Percentiles rank a stretch among this genome's conserved stretches.
Conservation (phyloP, 2,797 vertebrate genomes). For the Dicrostonyx torquatus region DNA sequence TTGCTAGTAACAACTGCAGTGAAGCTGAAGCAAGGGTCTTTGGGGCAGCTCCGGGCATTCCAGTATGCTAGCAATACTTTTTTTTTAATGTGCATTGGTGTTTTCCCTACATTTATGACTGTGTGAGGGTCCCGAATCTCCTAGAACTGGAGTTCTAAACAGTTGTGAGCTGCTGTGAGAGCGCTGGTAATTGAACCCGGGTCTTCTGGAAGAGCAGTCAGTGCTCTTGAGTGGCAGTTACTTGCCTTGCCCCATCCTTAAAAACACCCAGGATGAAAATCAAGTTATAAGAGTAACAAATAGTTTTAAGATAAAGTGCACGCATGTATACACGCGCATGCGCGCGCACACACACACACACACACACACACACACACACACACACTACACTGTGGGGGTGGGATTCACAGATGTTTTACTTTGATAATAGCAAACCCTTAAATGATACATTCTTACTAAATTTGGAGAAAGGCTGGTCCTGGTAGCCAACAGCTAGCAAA, state of each 20-base stretch:
- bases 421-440: constrained; percentile 42
- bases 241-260: constrained; percentile 87
- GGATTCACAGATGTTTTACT: not conserved
- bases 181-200: no score
- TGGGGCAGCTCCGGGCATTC: not conserved
- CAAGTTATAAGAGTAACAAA: constrained; percentile 79
- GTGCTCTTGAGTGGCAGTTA: constrained; percentile 77
- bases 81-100: no score
- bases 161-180: no score
- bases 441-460: constrained; percentile 53
- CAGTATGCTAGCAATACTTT: constrained; percentile 6
- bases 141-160: no score
- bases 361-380: not conserved
- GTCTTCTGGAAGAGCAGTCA: no score
- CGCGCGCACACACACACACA: not conserved
- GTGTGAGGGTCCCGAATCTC: no score
- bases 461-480: not conserved
- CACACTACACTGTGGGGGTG: not conserved
- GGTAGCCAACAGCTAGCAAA: not conserved
- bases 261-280: constrained; percentile 90
- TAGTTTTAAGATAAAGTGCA: constrained; percentile 63
- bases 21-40: not conserved
- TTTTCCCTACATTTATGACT: no score
- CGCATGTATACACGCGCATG: not conserved
- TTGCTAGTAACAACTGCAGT: not conserved